These are phyloP conservation scores for Luperina nickerlii DNA, from an alignment of 2,888 invertebrate species.

Conservation along the genomic window DNA sequence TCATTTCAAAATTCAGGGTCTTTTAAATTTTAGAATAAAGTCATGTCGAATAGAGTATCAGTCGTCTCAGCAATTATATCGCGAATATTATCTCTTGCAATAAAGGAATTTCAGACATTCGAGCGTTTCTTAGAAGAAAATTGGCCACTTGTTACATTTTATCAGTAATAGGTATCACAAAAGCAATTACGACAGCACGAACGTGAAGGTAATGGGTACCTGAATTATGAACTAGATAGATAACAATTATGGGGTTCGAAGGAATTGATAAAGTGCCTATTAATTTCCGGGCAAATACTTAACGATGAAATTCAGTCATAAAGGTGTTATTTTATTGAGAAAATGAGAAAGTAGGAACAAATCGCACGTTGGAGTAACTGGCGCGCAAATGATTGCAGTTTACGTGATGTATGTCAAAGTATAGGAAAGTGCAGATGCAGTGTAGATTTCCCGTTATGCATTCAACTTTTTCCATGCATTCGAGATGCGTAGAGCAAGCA, in stretches of 20 bases:
- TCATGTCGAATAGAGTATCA: background rate
- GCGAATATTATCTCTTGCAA: constrained; percentile 38
- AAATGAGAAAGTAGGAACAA: constrained; percentile 41
- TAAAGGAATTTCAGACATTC: constrained; percentile 30
- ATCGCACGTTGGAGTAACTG: constrained; percentile 61
- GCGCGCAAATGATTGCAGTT: constrained; percentile 66
- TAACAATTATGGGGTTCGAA: constrained; percentile 55
- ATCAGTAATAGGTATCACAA: constrained; percentile 65
- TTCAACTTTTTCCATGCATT: constrained; percentile 83
- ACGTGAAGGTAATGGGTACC: constrained; percentile 59
- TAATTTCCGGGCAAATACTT: constrained; percentile 41
- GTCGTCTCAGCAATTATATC: constrained; percentile 16
- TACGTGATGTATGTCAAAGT: constrained; percentile 72
- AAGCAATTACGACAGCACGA: constrained; percentile 66
- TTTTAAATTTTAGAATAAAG: constrained; percentile 12
- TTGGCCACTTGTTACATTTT: constrained; percentile 63
- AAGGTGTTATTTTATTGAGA: constrained; percentile 25
- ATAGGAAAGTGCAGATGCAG: constrained; percentile 72
- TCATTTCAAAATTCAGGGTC: constrained; percentile 4
- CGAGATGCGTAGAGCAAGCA: constrained; percentile 70
- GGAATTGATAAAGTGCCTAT: constrained; percentile 56
- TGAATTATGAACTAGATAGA: constrained; percentile 64
- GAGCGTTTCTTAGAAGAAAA: constrained; percentile 54
- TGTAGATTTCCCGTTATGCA: constrained; percentile 79
- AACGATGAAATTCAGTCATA: constrained; percentile 22